Base-by-base conservation (phyloP, 1,140 invertebrate genomes). In the Mya arenaria region DNA sequence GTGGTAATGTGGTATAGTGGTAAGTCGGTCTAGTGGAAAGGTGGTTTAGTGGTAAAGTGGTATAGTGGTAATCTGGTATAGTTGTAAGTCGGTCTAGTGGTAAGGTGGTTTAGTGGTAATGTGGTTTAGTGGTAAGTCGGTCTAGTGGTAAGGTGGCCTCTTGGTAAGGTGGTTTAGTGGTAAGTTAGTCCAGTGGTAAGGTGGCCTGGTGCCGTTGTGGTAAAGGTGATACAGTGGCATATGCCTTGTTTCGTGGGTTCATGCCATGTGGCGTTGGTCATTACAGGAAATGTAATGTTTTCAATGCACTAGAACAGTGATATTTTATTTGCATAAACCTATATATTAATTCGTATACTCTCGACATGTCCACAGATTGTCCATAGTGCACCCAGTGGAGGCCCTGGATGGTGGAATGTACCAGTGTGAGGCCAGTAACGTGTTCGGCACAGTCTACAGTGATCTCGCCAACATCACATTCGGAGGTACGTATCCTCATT, bases 381-480 rank as follows among this genome's bases (percentile, higher is more conserved):
- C 98, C 77, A 98, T 99, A 81, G 95, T 96, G 88, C 94, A 95
- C 87, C 98, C 98, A 5, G 73, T 28, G 23, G 95, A 96, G 83
- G 73, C 85, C n/a, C 84, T 87, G 30, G 98, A 99, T 91, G 94
- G 96, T 91, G 97, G 97, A n/a, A 95, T 95, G 23, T 99, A 99
- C 93, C 97, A 98, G 90, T 99, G 98, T 88, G 96, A 96, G 84
- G 98, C 97, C 15, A 94, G 94, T 17, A 99, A 99, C 92, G 94
- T 95, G 87, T 99, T 95, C 94, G 98, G 98, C n/a, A 95, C 95
- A 0, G 96, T 99, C 56, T 94, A 97, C 8, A 98, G 97, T 2
- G 96, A 98, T 91, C 97, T 95, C 89, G 97, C 98, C 0, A 94
- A 96, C 83, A 89, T 99, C 0, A 96, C 96, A 30, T 99, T 99